Conservation (phyloP, 2,797 vertebrate genomes). For the Sebastes paucispinis region DNA sequence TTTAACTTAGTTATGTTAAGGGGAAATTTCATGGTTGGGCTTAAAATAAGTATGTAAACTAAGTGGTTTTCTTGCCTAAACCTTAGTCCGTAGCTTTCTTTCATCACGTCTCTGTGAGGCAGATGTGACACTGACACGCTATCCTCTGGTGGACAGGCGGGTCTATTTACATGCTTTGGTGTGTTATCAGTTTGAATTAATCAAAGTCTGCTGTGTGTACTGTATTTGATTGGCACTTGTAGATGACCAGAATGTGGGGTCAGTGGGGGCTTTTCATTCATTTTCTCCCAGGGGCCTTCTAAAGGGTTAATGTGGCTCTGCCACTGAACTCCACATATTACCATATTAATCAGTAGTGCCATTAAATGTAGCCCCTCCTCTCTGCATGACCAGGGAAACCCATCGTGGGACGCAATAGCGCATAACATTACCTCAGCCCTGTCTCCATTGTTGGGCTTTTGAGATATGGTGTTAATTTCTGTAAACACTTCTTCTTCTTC, state of each 20-base stretch:
- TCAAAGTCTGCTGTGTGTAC: not conserved
- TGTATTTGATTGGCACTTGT: slow-evolving; percentile 2
- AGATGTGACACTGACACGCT: too few relatives aligned
- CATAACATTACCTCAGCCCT: slow-evolving; percentile 3
- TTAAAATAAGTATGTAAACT: too few relatives aligned
- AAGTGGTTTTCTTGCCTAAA: too few relatives aligned
- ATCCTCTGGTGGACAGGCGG: too few relatives aligned
- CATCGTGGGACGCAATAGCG: not conserved
- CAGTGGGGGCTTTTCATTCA: not conserved
- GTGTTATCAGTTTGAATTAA: too few relatives aligned
- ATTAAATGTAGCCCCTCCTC: slow-evolving; percentile 30
- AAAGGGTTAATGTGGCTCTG: slow-evolving; percentile 19
- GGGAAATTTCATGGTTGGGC: too few relatives aligned
- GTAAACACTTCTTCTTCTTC: slow-evolving; percentile 36
- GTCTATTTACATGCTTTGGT: too few relatives aligned
- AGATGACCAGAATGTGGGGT: not conserved
- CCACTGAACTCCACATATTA: slow-evolving; percentile 13
- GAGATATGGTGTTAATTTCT: slow-evolving; percentile 38
- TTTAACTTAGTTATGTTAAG: too few relatives aligned
- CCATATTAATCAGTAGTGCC: slow-evolving; percentile 31
- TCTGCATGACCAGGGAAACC: not conserved
- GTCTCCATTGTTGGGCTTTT: slow-evolving; percentile 20
- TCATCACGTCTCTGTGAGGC: too few relatives aligned
- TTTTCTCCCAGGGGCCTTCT: not conserved
- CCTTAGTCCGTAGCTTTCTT: too few relatives aligned